Base-by-base conservation (phyloP, 2,797 vertebrate genomes). In the Siniperca scherzeri region DNA sequence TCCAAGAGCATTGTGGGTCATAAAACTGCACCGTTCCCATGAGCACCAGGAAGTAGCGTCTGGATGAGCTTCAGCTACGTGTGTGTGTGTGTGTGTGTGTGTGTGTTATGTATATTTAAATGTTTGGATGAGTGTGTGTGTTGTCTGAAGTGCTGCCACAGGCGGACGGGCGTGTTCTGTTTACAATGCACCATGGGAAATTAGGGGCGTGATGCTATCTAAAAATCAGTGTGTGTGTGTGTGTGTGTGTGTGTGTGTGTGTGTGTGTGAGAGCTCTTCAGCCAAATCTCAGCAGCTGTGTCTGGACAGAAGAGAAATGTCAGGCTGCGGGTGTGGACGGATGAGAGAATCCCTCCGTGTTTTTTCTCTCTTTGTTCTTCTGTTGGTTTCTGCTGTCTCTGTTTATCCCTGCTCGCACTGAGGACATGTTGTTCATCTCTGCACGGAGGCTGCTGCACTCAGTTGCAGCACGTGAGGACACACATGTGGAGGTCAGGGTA, bases 151-250 rank as follows among this genome's bases (percentile, higher is more conserved):
- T 78, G 33, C 75, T 91, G 88, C 90, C 89, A 90, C 80, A 74
- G 87, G 89, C 87, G 86, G 89, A 92, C 78, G 90, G 90, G 92
- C 46, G 92, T 93, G 90, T 93, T 84, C 89, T 88, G 86, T 93
- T 90, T 90, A 91, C 89, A 91, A 88, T 84, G 82, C 89, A 91
- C 76, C 84, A 72, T 93, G 92, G 92, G 92, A 93, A 91, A 89
- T 82, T 80, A 86, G 80, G 86, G 92, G 82, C 25, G 92, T 89
- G 84, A 86, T 80, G 81, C 74, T 89, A 80, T 85, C 77, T 86
- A 22, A 78, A 78, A 64, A 55, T 21, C 40, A 52, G 66, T 30
- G 59, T 65, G 77, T 67, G 57, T 80, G 78, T 71, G 74, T 81
- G 59, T 73, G 75, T 73, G 71, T 78, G 79, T 66, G 64, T 72